Percentiles rank a stretch among this genome's conserved stretches.
phyloP scores from a whole-genome alignment of 1,140 invertebrate genomes.

The Scylla paramamosain region DNA sequence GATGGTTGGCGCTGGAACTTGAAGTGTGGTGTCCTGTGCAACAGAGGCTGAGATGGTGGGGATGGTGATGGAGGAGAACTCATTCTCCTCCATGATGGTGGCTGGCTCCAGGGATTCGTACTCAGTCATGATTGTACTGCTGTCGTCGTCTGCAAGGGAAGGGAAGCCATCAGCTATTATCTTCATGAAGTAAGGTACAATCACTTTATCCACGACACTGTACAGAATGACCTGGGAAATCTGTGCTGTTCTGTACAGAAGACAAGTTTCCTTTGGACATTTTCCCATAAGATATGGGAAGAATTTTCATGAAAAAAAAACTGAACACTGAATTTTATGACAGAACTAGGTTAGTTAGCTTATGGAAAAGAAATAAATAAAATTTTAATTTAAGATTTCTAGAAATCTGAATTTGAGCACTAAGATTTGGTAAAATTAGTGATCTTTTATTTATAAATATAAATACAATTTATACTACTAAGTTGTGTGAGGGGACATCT shows the following conservation, averaged over 20 bases:
- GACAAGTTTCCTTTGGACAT: background rate
- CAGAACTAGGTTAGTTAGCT: no score
- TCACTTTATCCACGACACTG: background rate
- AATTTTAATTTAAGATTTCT: no score
- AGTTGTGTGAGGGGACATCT: no score
- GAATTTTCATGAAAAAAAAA: no score
- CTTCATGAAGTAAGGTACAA: background rate
- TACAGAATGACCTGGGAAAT: background rate
- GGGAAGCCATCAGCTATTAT: background rate
- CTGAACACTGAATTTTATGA: no score
- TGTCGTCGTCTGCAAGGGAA: constrained; percentile 61
- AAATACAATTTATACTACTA: no score
- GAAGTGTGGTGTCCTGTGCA: constrained; percentile 56
- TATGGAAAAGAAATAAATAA: no score
- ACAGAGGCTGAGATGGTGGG: constrained; percentile 70
- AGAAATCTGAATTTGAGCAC: no score
- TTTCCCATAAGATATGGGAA: no score
- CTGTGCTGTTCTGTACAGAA: background rate
- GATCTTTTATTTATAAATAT: no score
- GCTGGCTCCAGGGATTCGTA: constrained; percentile 70
- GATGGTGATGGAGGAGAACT: constrained; percentile 63
- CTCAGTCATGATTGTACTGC: constrained; percentile 67
- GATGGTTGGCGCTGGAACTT: constrained; percentile 59
- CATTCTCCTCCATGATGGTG: constrained; percentile 62
- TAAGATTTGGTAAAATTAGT: no score